Percentiles rank a stretch among this genome's conserved stretches.
Evolutionary conservation across 2,888 invertebrate species (phyloP).

Genomic region (Petrophora chlorosata): DNA sequence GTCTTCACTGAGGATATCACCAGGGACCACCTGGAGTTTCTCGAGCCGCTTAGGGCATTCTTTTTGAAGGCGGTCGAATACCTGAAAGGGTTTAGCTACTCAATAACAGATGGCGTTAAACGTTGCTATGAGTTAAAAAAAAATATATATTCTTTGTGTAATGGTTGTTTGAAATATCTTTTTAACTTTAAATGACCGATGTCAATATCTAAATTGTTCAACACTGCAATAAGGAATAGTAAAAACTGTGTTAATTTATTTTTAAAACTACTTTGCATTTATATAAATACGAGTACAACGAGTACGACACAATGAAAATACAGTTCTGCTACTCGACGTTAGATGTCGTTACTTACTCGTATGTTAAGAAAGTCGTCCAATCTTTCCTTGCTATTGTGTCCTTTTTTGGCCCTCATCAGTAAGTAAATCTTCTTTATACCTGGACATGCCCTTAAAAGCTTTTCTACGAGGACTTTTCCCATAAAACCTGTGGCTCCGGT

Average conservation of each 20-base stretch:
- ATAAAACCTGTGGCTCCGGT: constrained; percentile 94
- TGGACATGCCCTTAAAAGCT: constrained; percentile 88
- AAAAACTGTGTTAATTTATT: too few relatives aligned
- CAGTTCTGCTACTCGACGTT: constrained; percentile 31
- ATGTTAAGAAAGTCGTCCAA: constrained; percentile 83
- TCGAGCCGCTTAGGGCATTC: constrained; percentile 81
- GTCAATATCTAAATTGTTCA: too few relatives aligned
- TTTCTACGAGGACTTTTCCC: constrained; percentile 92
- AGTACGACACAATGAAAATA: too few relatives aligned
- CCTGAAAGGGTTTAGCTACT: constrained; percentile 51
- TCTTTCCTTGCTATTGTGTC: constrained; percentile 84
- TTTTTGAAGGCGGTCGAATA: constrained; percentile 82
- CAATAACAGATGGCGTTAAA: constrained; percentile 9
- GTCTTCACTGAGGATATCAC: constrained; percentile 85
- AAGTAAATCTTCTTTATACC: constrained; percentile 87
- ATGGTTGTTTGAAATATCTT: too few relatives aligned
- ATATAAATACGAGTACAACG: too few relatives aligned
- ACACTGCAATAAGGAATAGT: too few relatives aligned
- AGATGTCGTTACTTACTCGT: constrained; percentile 69
- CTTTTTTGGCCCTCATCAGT: constrained; percentile 89
- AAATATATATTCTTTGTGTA: too few relatives aligned
- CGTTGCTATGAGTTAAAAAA: not conserved
- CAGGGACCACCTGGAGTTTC: constrained; percentile 87
- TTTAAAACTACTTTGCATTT: too few relatives aligned
- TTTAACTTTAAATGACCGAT: too few relatives aligned